phyloP scores from a whole-genome alignment of 2,888 invertebrate genomes.

The Melieria picta region DNA sequence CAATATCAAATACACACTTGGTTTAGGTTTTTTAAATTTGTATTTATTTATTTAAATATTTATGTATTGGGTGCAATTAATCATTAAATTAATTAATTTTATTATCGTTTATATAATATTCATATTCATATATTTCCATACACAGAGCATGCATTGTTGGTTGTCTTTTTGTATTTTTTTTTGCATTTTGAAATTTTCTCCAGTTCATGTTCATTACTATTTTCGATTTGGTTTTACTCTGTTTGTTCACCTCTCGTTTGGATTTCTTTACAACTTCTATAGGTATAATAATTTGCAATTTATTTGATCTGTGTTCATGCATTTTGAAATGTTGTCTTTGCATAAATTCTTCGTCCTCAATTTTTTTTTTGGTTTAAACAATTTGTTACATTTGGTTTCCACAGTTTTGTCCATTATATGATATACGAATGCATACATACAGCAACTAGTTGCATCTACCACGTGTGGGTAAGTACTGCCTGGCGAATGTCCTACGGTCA shows the following conservation, averaged over 20 bases:
- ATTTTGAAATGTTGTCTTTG: too few relatives aligned
- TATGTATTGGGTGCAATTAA: constrained; percentile 64
- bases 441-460: too few relatives aligned
- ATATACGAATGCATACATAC: not conserved
- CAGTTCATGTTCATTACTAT: constrained; percentile 16
- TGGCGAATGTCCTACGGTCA: not conserved
- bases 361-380: constrained; percentile 25
- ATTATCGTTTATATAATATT: constrained; percentile 63
- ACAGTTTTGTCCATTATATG: not conserved
- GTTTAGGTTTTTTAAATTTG: constrained; percentile 36
- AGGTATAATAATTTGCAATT: constrained; percentile 9
- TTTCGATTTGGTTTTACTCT: not conserved
- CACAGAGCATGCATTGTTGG: constrained; percentile 46
- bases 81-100: constrained; percentile 61
- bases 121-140: constrained; percentile 55
- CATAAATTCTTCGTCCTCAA: not conserved
- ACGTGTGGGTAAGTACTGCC: too few relatives aligned
- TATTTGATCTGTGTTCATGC: too few relatives aligned
- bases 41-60: constrained; percentile 58
- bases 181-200: constrained; percentile 11
- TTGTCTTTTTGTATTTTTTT: constrained; percentile 5
- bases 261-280: constrained; percentile 7
- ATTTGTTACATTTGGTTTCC: not conserved
- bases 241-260: constrained; percentile 4
- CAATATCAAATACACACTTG: too few relatives aligned